A percentile compares a stretch with the other conserved stretches of the same genome.
Evolutionary conservation across 37 sponge, comb jelly and placozoan species (phyloP).

Genomic region (Amphimedon queenslandica): DNA sequence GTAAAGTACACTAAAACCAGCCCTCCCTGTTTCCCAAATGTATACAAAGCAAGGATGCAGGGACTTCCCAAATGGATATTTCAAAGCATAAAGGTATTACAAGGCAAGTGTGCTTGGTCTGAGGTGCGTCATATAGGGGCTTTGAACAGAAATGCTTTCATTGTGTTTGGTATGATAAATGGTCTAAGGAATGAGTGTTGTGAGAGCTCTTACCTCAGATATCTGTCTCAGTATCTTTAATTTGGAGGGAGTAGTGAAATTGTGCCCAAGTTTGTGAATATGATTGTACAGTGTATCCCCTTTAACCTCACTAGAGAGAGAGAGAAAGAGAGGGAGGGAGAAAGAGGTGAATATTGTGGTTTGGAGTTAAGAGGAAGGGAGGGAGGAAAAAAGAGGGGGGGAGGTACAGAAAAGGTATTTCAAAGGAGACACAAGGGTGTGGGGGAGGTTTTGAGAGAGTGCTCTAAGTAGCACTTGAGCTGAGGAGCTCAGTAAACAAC

Average conservation of each 20-base stretch:
- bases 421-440: not conserved
- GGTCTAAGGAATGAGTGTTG: too few species aligned
- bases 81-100: too few species aligned
- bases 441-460: not conserved
- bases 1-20: too few species aligned
- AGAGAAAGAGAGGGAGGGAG: not conserved
- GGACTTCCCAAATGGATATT: too few species aligned
- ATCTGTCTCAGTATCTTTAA: slow-evolving; percentile 50
- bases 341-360: too few species aligned
- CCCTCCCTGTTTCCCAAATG: too few species aligned
- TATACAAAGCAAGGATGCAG: too few species aligned
- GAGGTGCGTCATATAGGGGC: too few species aligned
- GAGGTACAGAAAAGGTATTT: not conserved
- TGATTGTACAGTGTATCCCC: slow-evolving; percentile 43
- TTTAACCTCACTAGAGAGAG: slow-evolving; percentile 33
- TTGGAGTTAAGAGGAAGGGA: not conserved
- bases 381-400: not conserved
- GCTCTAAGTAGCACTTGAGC: not conserved
- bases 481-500: not conserved
- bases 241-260: slow-evolving; percentile 21
- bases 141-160: too few species aligned
- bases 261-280: slow-evolving; percentile 30
- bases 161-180: too few species aligned
- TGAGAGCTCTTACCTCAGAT: slow-evolving; percentile 48
- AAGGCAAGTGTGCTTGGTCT: too few species aligned